A percentile compares a stretch with the other conserved stretches of the same genome.
Evolutionary conservation across 2,888 invertebrate genomes (phyloP).

Genomic region (Stictocephala bisonia): DNA sequence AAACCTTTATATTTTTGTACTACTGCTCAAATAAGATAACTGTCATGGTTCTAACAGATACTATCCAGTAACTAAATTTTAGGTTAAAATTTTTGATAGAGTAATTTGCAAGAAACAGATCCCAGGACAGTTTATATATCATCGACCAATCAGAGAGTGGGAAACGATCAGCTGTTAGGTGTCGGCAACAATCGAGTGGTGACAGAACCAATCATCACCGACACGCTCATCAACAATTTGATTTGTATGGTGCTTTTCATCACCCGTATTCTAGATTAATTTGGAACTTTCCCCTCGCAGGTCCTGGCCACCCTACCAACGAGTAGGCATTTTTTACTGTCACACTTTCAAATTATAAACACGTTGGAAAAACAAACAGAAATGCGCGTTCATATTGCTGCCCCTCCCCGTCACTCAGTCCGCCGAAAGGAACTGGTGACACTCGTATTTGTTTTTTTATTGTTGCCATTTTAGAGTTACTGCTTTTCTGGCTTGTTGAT

Average conservation of each 20-base stretch:
- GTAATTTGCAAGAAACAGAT: too few relatives aligned
- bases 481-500: constrained; percentile 42
- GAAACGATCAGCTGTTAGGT: background rate
- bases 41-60: too few relatives aligned
- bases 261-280: constrained; percentile 48
- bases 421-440: constrained; percentile 37
- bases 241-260: constrained; percentile 42
- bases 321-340: constrained; percentile 44
- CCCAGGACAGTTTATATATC: too few relatives aligned
- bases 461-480: constrained; percentile 43
- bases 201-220: constrained; percentile 30
- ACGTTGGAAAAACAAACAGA: constrained; percentile 44
- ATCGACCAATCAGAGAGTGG: too few relatives aligned
- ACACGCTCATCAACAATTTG: constrained; percentile 47
- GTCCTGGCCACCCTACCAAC: background rate
- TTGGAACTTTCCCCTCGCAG: constrained; percentile 42
- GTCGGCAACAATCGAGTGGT: too few relatives aligned
- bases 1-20: too few relatives aligned
- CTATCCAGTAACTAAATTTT: too few relatives aligned
- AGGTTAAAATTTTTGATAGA: too few relatives aligned
- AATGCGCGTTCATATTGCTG: constrained; percentile 45
- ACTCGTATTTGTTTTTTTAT: constrained; percentile 44
- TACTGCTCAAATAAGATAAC: too few relatives aligned
- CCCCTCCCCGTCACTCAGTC: too few relatives aligned
- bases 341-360: constrained; percentile 49